Evolutionary conservation across 2,113 vertebrate species (phyloP), one percentile per base, ranked within the genome.

Genomic region (Archocentrus centrarchus): DNA sequence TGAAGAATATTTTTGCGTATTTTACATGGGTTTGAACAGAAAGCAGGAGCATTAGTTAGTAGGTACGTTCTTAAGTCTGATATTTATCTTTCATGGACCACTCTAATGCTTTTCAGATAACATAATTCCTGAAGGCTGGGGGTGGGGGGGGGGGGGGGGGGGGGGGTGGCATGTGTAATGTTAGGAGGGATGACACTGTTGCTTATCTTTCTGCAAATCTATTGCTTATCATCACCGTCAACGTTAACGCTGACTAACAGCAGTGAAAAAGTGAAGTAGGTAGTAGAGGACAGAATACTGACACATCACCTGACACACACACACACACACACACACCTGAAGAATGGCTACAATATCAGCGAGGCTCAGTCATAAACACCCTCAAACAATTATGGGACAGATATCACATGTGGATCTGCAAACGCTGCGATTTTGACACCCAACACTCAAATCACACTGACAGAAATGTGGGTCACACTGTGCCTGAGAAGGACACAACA

Each of bases 11-110:
- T 82, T 78, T 37, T 89, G 68, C 4, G 20, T 75, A 59, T 68
- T 86, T 78, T 78, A 84, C 77, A 87, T 27, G 20, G 81, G 59
- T 77, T 85, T 73, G 59, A 87, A 86, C 66, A 87, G 79, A 41
- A 30, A 73, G 68, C 35, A 76, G 59, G 83, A 86, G 91, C 73
- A 20, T 87, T 68, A 78, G 30, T 77, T 61, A 92, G 81, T 77
- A 68, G 66, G 60, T 84, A 18, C 32, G 59, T 87, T 77, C 60
- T 53, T 77, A 63, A 57, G 64, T 88, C 35, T 61, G 53, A 80
- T 59, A 24, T 78, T 66, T 64, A 32, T 77, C 35, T 75, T 90
- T 53, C 17, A 3, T 27, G 27, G 77, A 86, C 53, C 47, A 86
- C 53, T 55, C 7, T 50, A 75, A 75, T 39, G 10, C 60, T 75